phyloP scores from a whole-genome alignment of 2,888 invertebrate genomes.

The Megalurothrips usitatus region DNA sequence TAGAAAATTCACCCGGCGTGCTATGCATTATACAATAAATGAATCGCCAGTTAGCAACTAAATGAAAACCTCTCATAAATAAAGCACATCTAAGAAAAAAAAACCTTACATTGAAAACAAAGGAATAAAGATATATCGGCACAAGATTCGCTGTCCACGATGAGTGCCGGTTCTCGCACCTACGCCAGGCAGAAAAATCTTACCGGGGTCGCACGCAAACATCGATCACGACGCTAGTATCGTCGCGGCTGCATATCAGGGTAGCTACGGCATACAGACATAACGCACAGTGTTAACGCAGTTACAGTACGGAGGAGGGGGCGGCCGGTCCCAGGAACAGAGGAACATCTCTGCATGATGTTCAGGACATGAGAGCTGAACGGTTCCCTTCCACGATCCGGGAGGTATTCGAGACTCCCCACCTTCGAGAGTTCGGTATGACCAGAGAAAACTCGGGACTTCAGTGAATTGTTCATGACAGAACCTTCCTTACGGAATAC shows the following conservation, averaged over 20 bases:
- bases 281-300: constrained; percentile 17
- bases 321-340: background rate
- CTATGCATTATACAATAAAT: background rate
- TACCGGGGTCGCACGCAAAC: constrained; percentile 6
- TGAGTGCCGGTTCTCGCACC: constrained; percentile 10
- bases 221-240: constrained; percentile 26
- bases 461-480: background rate
- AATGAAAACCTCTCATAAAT: constrained; percentile 14
- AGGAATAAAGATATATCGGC: background rate
- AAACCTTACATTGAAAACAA: background rate
- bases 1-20: background rate
- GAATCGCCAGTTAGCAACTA: background rate
- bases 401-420: too few species aligned
- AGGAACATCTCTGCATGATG: background rate
- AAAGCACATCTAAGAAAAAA: constrained; percentile 12
- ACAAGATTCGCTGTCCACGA: constrained; percentile 22
- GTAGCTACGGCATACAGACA: constrained; percentile 26
- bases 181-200: constrained; percentile 2
- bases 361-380: too few species aligned
- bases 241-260: constrained; percentile 25
- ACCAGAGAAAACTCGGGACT: too few species aligned
- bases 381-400: too few species aligned
- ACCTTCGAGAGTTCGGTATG: too few species aligned
- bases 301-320: background rate
- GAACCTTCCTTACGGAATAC: background rate